phyloP scores from a whole-genome alignment of 2,888 invertebrate genomes.

The Cotesia congregata region DNA sequence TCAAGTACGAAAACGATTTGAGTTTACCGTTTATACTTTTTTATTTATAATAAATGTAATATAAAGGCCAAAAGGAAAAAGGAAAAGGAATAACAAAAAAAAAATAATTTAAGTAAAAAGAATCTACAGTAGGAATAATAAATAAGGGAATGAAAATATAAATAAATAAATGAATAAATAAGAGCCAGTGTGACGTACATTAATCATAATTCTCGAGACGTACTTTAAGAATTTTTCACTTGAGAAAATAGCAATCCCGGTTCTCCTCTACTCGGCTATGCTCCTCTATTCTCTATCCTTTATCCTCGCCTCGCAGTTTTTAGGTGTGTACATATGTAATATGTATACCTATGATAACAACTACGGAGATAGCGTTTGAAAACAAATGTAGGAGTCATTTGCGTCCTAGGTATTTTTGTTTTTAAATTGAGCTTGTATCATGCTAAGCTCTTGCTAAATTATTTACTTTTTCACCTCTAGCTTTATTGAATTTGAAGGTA shows the following conservation, averaged over 20 bases:
- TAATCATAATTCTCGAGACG: neutral
- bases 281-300: neutral
- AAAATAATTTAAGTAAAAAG: neutral
- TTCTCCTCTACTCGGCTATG: neutral
- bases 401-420: neutral
- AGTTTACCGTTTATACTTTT: conserved; percentile 23
- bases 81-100: neutral
- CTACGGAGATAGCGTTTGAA: neutral
- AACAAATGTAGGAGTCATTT: neutral
- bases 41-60: neutral
- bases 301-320: neutral
- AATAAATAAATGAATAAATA: neutral
- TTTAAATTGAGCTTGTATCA: neutral
- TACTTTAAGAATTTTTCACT: neutral
- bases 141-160: neutral
- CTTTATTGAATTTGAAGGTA: too few species aligned
- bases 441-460: neutral
- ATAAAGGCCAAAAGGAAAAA: neutral
- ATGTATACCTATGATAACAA: neutral
- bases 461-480: neutral
- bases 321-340: neutral
- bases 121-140: neutral
- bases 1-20: conserved; percentile 18
- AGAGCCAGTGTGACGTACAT: neutral
- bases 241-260: neutral